Evolutionary conservation across 1,140 invertebrate genomes (phyloP).

Genomic region (Drosophila tristis): DNA sequence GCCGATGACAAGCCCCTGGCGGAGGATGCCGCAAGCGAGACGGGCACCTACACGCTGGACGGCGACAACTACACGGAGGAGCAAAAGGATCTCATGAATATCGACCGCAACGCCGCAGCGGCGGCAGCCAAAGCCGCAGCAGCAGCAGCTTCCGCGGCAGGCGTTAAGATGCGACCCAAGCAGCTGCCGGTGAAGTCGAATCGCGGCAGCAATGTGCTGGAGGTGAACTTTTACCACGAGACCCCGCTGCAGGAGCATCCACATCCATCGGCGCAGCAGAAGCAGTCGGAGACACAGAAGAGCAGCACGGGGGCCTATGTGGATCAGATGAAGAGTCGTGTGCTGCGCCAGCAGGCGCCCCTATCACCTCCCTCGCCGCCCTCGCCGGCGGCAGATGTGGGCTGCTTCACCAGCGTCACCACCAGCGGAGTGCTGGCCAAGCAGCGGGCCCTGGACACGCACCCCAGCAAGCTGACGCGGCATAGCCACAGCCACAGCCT

Average conservation of each 20-base stretch:
- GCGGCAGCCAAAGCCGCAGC: constrained; percentile 32
- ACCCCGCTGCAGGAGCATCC: constrained; percentile 51
- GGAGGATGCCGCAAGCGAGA: constrained; percentile 88
- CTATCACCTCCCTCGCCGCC: constrained; percentile 57
- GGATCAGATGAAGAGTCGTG: constrained; percentile 86
- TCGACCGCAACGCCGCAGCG: constrained; percentile 86
- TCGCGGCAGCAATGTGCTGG: constrained; percentile 85
- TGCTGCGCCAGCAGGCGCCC: constrained; percentile 80
- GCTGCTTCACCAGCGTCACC: constrained; percentile 87
- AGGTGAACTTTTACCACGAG: constrained; percentile 87
- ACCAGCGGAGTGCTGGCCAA: constrained; percentile 87
- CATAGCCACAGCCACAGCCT: constrained; percentile 85
- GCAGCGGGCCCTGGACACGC: constrained; percentile 73
- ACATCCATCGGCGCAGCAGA: constrained; percentile 8
- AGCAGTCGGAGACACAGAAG: constrained; percentile 57
- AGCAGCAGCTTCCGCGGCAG: constrained; percentile 4
- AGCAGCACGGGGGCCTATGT: constrained; percentile 84
- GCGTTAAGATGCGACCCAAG: constrained; percentile 58
- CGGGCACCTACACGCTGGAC: constrained; percentile 95
- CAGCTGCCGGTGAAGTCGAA: constrained; percentile 62
- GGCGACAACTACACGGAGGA: constrained; percentile 93
- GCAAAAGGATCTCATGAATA: constrained; percentile 93
- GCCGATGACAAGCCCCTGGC: constrained; percentile 54
- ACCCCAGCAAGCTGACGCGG: constrained; percentile 77
- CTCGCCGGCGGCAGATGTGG: constrained; percentile 83